Evolutionary conservation across 2,113 vertebrate genomes (phyloP), one percentile per base, ranked within the genome.

Genomic region (Larimichthys crocea): DNA sequence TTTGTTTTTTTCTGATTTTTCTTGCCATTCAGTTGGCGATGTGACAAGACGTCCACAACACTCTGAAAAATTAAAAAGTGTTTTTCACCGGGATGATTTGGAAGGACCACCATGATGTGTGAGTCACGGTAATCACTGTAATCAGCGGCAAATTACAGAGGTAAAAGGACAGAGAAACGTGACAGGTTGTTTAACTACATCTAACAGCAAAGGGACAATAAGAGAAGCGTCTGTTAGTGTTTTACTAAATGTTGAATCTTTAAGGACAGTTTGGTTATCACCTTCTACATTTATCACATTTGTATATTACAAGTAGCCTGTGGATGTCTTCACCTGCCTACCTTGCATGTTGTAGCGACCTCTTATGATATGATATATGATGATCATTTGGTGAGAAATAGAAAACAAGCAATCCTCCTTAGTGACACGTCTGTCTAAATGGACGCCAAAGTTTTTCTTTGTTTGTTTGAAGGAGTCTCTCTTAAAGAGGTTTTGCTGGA

Each of bases 51-150:
- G 14, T 63, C 79, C 26, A 57, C 40, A 6, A 4, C 2, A 1
- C 24, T 35, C 65, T 31, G 4, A 73, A 59, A 55, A 12, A 10
- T 3, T 16, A 29, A 29, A 0, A 68, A 44, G 46, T 49, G 52
- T 55, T 61, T 40, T 12, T 35, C 4, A 53, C 10, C 19, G 10
- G 22, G 6, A 31, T 24, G 50, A 11, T 62, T 14, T 57, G 4
- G 29, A 57, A 31, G 31, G 72, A 76, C 66, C 60, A 72, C 53
- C 66, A 1, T 56, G 66, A 56, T 5, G 16, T 9, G 31, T 12
- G 35, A 65, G 10, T 71, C 46, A 46, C 0, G 12, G 59, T 40
- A 49, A 74, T 53, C 22, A 70, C 17, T 80, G 69, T 59, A 80
- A 66, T 65, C 31, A 73, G 1, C 5, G 19, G 24, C 16, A 52